Evolutionary conservation across 2,113 vertebrate genomes (phyloP), one percentile per base, ranked within the genome.

Genomic region (Siniperca chuatsi): DNA sequence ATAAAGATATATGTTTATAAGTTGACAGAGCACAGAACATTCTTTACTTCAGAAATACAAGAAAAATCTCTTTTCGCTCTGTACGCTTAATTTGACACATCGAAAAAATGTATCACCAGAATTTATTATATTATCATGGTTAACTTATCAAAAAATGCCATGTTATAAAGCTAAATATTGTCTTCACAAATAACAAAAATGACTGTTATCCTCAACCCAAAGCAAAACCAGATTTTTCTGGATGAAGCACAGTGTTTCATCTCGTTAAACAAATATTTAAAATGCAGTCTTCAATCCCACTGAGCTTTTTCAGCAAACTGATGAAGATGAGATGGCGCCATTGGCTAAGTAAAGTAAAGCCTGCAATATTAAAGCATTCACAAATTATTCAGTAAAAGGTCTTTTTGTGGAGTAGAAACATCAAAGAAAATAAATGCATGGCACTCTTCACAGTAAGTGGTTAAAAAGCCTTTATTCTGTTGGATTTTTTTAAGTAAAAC

Each of bases 191-290:
- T 25, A 79, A 18, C 29, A 60, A 79, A 64, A 70, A 25, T 55
- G 35, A 62, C 21, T 62, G 46, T 55, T 33, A 76, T 40, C 66
- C 18, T 62, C 44, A 40, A 15, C 8, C 50, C 57, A 64, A 46
- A 79, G 66, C 54, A 75, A 46, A 42, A 4, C 18, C 9, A 62
- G 58, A 60, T 35, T 67, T 61, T 29, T 66, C 12, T 48, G 66
- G 44, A 58, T 70, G 37, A 76, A 25, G 54, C 57, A 12, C 46
- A 25, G 35, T 6, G 21, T 25, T 80, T 65, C 62, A 40, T 67
- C 29, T 72, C n/a, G 4, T 20, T 18, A 60, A 76, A 29, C 48
- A 72, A 83, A 57, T 48, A 78, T 86, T 40, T 44, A 50, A 78
- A 78, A 16, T 25, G 1, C n/a, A 48, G 8, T 60, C 16, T 71